Base-by-base conservation (phyloP, 2,113 vertebrate species). In the Oreochromis niloticus region DNA sequence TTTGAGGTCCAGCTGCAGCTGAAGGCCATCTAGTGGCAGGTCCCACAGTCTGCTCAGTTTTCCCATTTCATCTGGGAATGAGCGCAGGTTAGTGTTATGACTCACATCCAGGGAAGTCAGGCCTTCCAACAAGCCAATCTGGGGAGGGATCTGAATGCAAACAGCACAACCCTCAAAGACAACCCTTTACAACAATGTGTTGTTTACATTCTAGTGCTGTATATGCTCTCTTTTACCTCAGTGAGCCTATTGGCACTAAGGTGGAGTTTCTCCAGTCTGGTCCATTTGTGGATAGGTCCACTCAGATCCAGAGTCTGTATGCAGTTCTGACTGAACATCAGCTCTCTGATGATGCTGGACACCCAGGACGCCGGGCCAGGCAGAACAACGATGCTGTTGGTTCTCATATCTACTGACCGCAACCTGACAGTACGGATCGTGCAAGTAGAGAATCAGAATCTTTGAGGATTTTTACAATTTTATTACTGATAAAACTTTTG, bases 1-100 rank as follows among this genome's bases (percentile, higher is more conserved):
- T 87, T 98, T 99, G 92, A 99, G 97, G 90, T 99, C 97, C 86
- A 99, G 97, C 90, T 98, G 97, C 83, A 99, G 97, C 57, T 89
- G 95, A 2, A 99, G 95, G 19, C 97, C 98, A 68, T 99, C 98
- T 92, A 99, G 95, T 34, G 98, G 98, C 89, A 99, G 97, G 93
- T 99, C 99, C 98, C 99, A 99, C 81, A 99, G 96, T 90, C 97
- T 95, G 85, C 96, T 94, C 41, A 99, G 95, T 84, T 96, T 98
- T 32, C 99, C 99, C 97, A 99, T 98, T 96, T 99, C 99, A 88
- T 99, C 97, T 0, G 99, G 99, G 93, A 99, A 99, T 61, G 96
- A 97, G 16, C 94, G 97, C 91, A 99, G 90, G 39, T 95, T 96
- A 0, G 91, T n/a, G 92, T 99, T 99, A 55, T 96, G 94, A 91